These are phyloP conservation scores for Crypturellus tataupa DNA, from an alignment of 2,797 vertebrate species.

Conservation along the genomic window DNA sequence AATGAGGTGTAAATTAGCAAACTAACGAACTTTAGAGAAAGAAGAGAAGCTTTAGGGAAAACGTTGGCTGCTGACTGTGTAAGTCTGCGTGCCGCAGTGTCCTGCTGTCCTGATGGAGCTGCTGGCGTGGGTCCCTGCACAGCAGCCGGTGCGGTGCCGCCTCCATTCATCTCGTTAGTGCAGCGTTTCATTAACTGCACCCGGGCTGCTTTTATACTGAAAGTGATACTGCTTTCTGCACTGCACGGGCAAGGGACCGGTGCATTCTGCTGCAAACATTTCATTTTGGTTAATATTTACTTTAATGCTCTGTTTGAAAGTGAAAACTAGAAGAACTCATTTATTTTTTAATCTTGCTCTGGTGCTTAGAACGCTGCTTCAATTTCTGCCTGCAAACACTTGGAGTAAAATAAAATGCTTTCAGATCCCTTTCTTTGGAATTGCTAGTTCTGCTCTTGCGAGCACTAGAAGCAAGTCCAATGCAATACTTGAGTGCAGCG, in stretches of 20 bases:
- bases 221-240: neutral
- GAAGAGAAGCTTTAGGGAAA: neutral
- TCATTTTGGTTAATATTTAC: slow-evolving; percentile 8
- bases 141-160: rapidly evolving
- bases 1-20: rapidly evolving
- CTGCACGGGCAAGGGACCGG: neutral
- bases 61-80: neutral
- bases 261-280: neutral
- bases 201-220: neutral
- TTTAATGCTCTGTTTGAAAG: neutral
- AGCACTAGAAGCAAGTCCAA: neutral
- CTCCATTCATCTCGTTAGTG: neutral
- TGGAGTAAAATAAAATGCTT: slow-evolving; percentile 9
- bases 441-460: neutral
- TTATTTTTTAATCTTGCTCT: neutral
- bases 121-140: neutral
- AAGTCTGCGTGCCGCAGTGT: rapidly evolving
- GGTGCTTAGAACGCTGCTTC: neutral
- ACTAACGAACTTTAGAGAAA: neutral
- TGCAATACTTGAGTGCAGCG: neutral
- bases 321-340: neutral
- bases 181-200: neutral
- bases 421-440: neutral
- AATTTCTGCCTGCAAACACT: slow-evolving; percentile 32
- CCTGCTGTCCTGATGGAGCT: neutral